Evolutionary conservation across 1,140 invertebrate species (phyloP).

Genomic region (Bombus pascuorum): DNA sequence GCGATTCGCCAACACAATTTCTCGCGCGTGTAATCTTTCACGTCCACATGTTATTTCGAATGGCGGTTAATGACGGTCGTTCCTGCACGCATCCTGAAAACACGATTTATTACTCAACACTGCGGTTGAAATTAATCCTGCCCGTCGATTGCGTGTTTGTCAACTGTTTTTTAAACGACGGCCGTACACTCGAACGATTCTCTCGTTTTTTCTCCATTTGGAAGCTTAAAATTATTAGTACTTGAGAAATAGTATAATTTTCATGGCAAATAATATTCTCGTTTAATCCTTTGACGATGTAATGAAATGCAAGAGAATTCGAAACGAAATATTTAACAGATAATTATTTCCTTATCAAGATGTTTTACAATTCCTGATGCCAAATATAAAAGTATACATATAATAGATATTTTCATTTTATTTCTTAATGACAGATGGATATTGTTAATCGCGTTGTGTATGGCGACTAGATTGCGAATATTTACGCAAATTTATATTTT

Average conservation of each 20-base stretch:
- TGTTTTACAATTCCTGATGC: neutral
- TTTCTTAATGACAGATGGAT: neutral
- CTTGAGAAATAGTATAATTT: neutral
- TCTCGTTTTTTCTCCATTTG: neutral
- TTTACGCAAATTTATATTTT: no score
- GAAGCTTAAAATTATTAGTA: neutral
- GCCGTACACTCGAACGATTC: neutral
- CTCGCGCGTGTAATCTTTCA: conserved; percentile 38
- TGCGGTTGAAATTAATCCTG: conserved; percentile 33
- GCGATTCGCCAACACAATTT: conserved; percentile 6
- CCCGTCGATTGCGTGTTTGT: conserved; percentile 33
- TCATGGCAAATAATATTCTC: neutral
- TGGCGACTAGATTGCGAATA: no score
- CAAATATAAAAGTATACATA: neutral
- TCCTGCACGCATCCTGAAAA: conserved; percentile 9
- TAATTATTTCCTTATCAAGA: neutral
- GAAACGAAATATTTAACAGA: neutral
- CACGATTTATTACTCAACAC: conserved; percentile 38
- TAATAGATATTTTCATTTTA: neutral
- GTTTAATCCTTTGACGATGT: neutral
- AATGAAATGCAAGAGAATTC: neutral
- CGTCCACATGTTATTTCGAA: conserved; percentile 19
- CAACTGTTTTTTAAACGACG: conserved; percentile 6
- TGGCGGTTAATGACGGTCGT: conserved; percentile 20
- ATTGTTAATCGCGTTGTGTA: no score